Evolutionary conservation across 2,113 vertebrate species (phyloP), one percentile per base, ranked within the genome.

Genomic region (Sterna hirundo): DNA sequence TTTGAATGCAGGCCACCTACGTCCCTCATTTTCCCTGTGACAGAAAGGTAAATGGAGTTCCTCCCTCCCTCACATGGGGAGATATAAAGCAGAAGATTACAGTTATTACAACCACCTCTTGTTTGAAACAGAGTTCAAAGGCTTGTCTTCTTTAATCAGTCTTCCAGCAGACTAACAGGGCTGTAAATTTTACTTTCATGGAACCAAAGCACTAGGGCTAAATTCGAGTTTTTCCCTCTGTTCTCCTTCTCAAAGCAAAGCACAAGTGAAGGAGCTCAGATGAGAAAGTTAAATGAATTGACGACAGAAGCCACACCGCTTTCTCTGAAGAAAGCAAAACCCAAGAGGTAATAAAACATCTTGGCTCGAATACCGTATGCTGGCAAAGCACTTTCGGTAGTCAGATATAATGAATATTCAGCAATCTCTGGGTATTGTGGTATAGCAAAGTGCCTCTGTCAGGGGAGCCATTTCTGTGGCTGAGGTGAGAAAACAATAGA

Each of bases 91-190:
- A 90, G 47, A 81, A 82, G 77, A 91, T 93, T 93, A 93, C 60
- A 86, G 94, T 97, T 97, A 97, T 97, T 94, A 96, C 93, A 95
- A 80, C 86, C 47, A 55, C 51, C 94, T 94, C 85, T 88, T 61
- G 64, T 94, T 96, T 96, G 95, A 97, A 96, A 96, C 86, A 49
- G 95, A 96, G 96, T 97, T 98, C 97, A 97, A 93, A 96, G 88
- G 70, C 93, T 96, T 95, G 96, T 84, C 92, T 34, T 85, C 94
- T 93, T 96, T 97, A 98, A 98, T 96, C 94, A 96, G 91, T 97
- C 94, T 96, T 64, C 88, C 78, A 88, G 72, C 84, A 94, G 83
- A 95, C 91, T 91, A 96, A 81, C 25, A 64, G 71, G 75, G 86
- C 88, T 83, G 83, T 95, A 98, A 97, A 98, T 97, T 96, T 96